phyloP scores from a whole-genome alignment of 2,113 vertebrate genomes.

The Corythaixoides concolor region DNA sequence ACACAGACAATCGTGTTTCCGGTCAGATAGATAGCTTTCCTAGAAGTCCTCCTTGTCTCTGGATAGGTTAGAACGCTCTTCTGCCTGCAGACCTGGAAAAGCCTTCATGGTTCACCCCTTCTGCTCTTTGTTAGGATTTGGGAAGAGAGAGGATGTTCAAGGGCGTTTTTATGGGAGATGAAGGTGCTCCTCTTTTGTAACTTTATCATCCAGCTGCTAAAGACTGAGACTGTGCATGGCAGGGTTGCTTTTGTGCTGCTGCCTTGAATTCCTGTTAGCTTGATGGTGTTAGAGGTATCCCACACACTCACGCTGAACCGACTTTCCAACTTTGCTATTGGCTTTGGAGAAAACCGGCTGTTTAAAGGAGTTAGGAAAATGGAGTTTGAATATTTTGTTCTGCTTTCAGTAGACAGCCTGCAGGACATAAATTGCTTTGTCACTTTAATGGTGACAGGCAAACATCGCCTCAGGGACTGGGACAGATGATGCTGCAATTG shows the following conservation, averaged over 20 bases:
- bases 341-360: neutral
- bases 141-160: neutral
- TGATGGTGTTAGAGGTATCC: neutral
- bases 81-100: neutral
- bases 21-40: neutral
- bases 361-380: neutral
- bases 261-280: neutral
- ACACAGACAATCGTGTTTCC: neutral
- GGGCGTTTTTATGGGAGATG: neutral
- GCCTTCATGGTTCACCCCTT: neutral
- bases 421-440: constrained; percentile 41
- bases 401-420: neutral
- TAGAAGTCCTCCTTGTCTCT: neutral
- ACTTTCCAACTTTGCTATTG: neutral
- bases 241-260: neutral
- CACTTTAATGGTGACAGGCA: constrained; percentile 5
- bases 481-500: constrained; percentile 50
- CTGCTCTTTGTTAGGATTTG: neutral
- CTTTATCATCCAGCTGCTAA: neutral
- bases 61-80: neutral
- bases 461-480: neutral
- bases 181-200: neutral
- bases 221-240: rapidly evolving
- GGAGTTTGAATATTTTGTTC: neutral
- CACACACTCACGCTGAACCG: neutral